Evolutionary conservation across 1,140 invertebrate species (phyloP), one percentile per base, ranked within the genome.

Genomic region (Camponotus vicinus): DNA sequence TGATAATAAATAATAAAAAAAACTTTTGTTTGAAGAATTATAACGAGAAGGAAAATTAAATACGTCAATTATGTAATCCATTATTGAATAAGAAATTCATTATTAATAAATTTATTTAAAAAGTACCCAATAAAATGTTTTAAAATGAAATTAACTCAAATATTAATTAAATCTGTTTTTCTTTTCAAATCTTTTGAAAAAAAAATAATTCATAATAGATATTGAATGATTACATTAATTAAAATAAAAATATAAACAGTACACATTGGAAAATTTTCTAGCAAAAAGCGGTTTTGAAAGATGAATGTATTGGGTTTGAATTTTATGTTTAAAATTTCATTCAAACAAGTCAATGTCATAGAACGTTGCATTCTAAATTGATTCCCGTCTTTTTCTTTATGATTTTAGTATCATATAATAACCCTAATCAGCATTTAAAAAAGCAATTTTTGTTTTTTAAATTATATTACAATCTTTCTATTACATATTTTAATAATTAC

Each of bases 321-420:
- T 79, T 67, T 79, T 4, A 55, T 27, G 7, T 61, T 78, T 66
- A 52, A 52, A 78, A 27, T 27, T 64, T 77, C 0, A 52, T 52
- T 15, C 45, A 78, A 52, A 66, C 27, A 78, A 34, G 42, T 52
- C 45, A 55, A 32, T 66, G 21, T 64, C 49, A 9, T 64, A 40
- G 3, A 27, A 32, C 1, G n/a, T 9, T 11, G 7, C 37, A 45
- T 7, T 27, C 27, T 40, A 34, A 64, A 45, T 64, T 27, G 32
- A 0, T 27, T 2, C 32, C n/a, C 9, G 11, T n/a, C 0, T 45
- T 69, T 3, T 42, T 42, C 21, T n/a, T 40, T 69, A 37, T 2
- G 55, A 66, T 66, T 78, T 66, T 64, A 8, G 61, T 64, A 78
- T 78, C 42, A 34, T 21, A 11, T 78, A 18, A 27, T 18, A 4